Evolutionary conservation across 2,113 vertebrate genomes (phyloP), one percentile per base, ranked within the genome.

Genomic region (Lagenorhynchus albirostris): DNA sequence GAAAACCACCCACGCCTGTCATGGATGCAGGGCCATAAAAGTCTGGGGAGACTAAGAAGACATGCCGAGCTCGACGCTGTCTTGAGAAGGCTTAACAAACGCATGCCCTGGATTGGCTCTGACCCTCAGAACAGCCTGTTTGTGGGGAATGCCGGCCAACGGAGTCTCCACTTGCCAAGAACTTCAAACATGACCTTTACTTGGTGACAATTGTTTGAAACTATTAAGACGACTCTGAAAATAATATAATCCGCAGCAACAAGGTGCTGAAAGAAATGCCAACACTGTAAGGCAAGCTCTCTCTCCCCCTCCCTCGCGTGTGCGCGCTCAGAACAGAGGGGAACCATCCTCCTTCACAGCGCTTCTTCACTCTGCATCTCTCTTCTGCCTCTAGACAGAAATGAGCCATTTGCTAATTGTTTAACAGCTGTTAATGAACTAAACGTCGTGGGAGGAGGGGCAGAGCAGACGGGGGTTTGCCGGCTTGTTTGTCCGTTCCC

Each of bases 391-490:
- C 94, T 71, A 93, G 93, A 96, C 92, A 58, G 83, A 96, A 97
- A 96, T n/a, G 86, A 96, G 67, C 92, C 88, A 94, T 97, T 98
- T 97, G 95, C 95, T 98, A 97, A 98, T 97, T 97, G 96, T 94
- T 94, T 94, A 94, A 89, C 41, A 89, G 94, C 44, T 25, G 95
- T 96, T 96, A 97, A 97, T 86, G 76, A 97, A 90, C 63, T 80
- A 94, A 96, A 80, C 1, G 47, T n/a, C 38, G 29, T 36, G 67
- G 38, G 62, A 47, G n/a, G 9, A 41, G 18, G 18, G 33, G 1
- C 8, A 60, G 12, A 93, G 53, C 67, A 94, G 85, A 71, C 2
- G 8, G 74, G 55, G 60, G 17, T 53, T 70, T 91, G 77, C 23
- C 14, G 83, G 31, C 31, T 79, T 80, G 60, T 55, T 74, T 91